Conservation (phyloP, 2,113 vertebrate species). For the Trochalopteron elliotii region DNA sequence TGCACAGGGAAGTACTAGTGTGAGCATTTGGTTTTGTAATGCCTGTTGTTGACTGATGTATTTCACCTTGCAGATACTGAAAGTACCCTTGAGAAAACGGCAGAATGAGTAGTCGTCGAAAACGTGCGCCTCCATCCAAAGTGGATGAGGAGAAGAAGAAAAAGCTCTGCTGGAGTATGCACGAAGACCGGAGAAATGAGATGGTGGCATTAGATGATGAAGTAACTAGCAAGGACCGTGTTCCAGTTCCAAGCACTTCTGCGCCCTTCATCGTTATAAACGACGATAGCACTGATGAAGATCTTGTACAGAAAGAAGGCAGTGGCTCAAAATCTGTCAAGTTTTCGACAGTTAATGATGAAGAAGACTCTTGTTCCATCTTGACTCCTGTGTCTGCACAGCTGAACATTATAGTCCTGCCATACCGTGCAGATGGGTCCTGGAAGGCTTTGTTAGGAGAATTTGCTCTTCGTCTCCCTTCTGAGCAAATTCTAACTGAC, state of each 20-base stretch:
- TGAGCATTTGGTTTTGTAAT: neutral
- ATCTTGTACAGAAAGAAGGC: neutral
- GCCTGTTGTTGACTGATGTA: neutral
- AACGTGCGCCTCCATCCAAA: conserved; percentile 84
- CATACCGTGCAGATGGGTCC: conserved; percentile 37
- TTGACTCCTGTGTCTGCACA: conserved; percentile 63
- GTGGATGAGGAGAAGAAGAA: conserved; percentile 87
- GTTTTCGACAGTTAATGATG: conserved; percentile 13
- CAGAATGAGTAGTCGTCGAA: conserved; percentile 91
- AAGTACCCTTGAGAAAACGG: neutral
- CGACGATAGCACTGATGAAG: conserved; percentile 52
- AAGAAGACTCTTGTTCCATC: conserved; percentile 61
- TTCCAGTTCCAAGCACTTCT: conserved; percentile 61
- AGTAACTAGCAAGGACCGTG: neutral
- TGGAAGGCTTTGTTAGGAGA: conserved; percentile 90
- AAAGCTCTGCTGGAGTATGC: conserved; percentile 91
- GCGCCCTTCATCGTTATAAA: conserved; percentile 11
- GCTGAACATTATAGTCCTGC: conserved; percentile 75
- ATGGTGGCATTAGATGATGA: conserved; percentile 60
- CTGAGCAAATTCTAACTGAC: conserved; percentile 51
- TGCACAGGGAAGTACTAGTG: neutral
- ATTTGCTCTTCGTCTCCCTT: conserved; percentile 74
- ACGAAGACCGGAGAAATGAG: conserved; percentile 82
- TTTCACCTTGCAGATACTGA: neutral
- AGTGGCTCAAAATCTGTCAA: conserved; percentile 5